Evolutionary conservation across 1,140 invertebrate species (phyloP).

Genomic region (Odontomachus brunneus): DNA sequence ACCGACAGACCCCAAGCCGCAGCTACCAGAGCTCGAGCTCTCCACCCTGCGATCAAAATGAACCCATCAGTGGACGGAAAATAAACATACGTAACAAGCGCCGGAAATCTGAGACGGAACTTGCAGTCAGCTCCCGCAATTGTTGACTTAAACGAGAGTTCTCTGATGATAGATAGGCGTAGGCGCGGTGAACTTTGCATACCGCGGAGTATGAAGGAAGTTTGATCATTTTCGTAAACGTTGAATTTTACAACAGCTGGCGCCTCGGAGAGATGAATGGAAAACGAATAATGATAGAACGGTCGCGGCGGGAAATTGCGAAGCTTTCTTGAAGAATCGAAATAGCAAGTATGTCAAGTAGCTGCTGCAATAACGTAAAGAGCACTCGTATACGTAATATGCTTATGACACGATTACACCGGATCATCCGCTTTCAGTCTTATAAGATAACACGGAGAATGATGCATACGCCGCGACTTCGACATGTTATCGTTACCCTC

Average conservation of each 20-base stretch:
- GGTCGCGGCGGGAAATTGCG: background rate
- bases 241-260: constrained; percentile 21
- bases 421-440: background rate
- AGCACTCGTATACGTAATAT: no score
- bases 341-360: background rate
- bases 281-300: constrained; percentile 11
- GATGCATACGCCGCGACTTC: background rate
- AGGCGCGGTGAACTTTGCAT: background rate
- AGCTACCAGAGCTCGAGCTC: constrained; percentile 91
- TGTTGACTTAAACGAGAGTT: background rate
- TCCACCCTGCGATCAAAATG: constrained; percentile 89
- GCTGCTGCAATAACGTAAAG: background rate
- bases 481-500: constrained; percentile 13
- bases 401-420: background rate
- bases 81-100: background rate
- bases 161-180: background rate
- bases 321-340: constrained; percentile 5
- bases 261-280: background rate
- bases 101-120: background rate
- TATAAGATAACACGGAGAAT: background rate
- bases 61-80: background rate
- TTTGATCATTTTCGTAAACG: constrained; percentile 12
- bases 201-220: constrained; percentile 1
- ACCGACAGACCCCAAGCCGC: constrained; percentile 94
- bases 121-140: background rate